A percentile compares a stretch with the other conserved stretches of the same genome.
phyloP scores from a whole-genome alignment of 2,797 vertebrate species.

The Coilia nasus region DNA sequence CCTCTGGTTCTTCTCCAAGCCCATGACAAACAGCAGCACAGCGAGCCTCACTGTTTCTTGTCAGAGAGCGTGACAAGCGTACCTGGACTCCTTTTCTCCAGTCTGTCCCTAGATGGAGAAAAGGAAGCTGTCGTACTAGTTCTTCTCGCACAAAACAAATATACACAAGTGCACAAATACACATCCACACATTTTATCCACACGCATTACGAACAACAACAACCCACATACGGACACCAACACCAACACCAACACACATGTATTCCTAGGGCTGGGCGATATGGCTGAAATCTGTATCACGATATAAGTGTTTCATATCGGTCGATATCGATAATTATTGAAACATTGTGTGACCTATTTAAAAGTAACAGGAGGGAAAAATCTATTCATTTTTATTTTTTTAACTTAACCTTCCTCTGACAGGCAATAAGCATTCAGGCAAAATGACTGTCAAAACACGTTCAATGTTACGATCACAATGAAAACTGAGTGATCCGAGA shows the following conservation, averaged over 20 bases:
- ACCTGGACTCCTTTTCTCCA: constrained; percentile 2
- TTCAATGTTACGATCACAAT: too few species aligned
- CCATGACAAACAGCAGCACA: constrained; percentile 30
- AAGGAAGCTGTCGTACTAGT: neutral
- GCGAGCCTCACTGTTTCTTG: constrained; percentile 27
- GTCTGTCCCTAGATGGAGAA: constrained; percentile 22
- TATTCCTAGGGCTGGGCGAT: too few species aligned
- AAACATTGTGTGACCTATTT: too few species aligned
- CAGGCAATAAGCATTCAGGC: too few species aligned
- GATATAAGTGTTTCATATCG: too few species aligned
- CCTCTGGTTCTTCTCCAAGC: constrained; percentile 7
- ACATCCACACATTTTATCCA: neutral
- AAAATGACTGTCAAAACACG: too few species aligned
- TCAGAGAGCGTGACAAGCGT: constrained; percentile 9
- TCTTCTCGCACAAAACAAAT: constrained; percentile 1
- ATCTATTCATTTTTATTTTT: too few species aligned
- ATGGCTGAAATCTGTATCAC: too few species aligned
- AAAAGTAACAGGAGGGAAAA: too few species aligned
- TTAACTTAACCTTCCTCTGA: too few species aligned
- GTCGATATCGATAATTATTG: too few species aligned
- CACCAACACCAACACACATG: constrained; percentile 18
- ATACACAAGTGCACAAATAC: constrained; percentile 30
- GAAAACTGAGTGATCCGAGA: too few species aligned
- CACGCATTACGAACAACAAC: constrained; percentile 32
- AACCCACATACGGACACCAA: constrained; percentile 35